Evolutionary conservation across 2,797 vertebrate genomes (phyloP).

Genomic region (Sphenodon punctatus): DNA sequence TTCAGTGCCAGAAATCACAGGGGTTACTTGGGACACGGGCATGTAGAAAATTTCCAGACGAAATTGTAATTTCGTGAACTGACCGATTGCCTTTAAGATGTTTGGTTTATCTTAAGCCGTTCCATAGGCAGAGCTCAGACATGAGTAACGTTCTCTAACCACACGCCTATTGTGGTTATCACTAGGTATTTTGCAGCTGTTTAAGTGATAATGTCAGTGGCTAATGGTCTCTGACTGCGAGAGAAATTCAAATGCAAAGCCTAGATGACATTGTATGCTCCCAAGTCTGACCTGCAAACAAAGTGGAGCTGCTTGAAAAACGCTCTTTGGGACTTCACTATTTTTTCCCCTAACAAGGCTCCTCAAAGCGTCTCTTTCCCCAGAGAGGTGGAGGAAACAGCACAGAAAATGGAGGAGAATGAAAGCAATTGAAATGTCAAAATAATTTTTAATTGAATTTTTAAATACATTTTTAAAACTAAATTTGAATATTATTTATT

Average conservation of each 20-base stretch:
- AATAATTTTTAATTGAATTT: neutral
- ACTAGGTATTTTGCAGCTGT: slow-evolving; percentile 40
- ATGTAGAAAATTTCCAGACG: neutral
- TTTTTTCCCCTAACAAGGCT: neutral
- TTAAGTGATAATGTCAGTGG: slow-evolving; percentile 32
- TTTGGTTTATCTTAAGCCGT: neutral
- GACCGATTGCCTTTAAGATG: neutral
- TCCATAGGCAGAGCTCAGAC: neutral
- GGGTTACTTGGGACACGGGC: slow-evolving; percentile 27
- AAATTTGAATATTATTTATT: too few species aligned
- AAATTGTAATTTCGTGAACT: neutral
- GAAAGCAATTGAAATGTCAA: neutral
- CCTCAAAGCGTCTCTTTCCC: neutral
- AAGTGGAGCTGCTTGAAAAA: neutral
- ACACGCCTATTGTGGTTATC: neutral
- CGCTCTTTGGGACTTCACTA: neutral
- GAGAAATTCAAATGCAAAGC: slow-evolving; percentile 13
- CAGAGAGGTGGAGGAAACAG: neutral
- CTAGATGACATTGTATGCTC: neutral
- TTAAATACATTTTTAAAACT: too few species aligned
- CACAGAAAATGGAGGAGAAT: too few species aligned
- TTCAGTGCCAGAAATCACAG: neutral
- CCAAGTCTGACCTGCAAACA: neutral
- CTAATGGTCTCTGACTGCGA: slow-evolving; percentile 6
- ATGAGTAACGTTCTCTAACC: neutral